Percentiles rank a stretch among this genome's conserved stretches.
phyloP scores from a whole-genome alignment of 2,113 vertebrate species.

The Ranitomeya imitator region DNA sequence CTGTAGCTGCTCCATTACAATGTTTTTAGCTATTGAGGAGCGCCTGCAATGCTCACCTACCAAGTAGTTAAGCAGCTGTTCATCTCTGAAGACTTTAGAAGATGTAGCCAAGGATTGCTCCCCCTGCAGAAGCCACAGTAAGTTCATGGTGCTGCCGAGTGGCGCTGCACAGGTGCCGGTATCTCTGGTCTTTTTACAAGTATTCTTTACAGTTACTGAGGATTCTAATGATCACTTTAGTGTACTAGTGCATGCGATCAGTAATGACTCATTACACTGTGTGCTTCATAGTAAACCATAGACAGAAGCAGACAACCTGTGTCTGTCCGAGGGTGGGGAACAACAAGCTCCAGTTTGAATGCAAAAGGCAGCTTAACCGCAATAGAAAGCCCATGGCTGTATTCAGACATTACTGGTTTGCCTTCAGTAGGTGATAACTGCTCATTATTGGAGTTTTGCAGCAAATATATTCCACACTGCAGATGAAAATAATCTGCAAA shows the following conservation, averaged over 20 bases:
- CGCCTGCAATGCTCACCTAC: constrained; percentile 32
- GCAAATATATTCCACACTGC: too few species aligned
- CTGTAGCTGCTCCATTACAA: background rate
- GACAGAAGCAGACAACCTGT: background rate
- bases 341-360: background rate
- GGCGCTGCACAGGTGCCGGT: background rate
- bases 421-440: too few species aligned
- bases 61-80: constrained; percentile 35
- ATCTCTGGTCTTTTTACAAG: background rate
- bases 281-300: background rate
- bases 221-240: constrained; percentile 10
- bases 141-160: too few species aligned
- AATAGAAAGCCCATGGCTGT: too few species aligned
- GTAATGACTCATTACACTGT: background rate
- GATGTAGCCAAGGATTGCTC: background rate
- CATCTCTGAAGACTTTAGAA: background rate
- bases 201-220: constrained; percentile 8
- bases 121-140: background rate
- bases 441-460: too few species aligned
- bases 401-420: too few species aligned
- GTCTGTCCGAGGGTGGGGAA: background rate
- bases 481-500: too few species aligned
- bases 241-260: background rate
- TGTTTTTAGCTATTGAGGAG: constrained; percentile 3
- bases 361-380: too few species aligned